phyloP scores from a whole-genome alignment of 2,797 vertebrate genomes.

The Bufotes viridis region DNA sequence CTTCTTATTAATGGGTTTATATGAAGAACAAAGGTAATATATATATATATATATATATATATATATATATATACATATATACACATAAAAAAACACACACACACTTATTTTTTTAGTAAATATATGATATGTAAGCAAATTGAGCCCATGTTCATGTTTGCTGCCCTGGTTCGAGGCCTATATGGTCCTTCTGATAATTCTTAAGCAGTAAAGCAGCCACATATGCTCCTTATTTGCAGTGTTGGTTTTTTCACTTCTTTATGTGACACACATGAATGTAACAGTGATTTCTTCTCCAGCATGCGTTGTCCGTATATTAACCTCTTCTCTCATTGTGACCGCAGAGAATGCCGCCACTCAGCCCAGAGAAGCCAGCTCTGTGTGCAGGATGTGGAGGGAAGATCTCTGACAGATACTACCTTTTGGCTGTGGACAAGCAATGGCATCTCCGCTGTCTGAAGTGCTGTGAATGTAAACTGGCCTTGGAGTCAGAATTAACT shows the following conservation, averaged over 20 bases:
- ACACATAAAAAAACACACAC: no score
- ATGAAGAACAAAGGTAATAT: not conserved
- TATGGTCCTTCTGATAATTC: not conserved
- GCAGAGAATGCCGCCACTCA: conserved; percentile 93
- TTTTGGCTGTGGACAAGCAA: conserved; percentile 98
- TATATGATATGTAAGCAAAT: not conserved
- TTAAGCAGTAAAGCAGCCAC: not conserved
- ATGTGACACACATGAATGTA: not conserved
- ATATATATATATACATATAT: not conserved
- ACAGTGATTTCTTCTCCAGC: not conserved
- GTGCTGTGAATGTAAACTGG: conserved; percentile 99
- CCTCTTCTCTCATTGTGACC: not conserved
- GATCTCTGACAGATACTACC: conserved; percentile 98
- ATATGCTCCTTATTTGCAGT: conserved; percentile 16
- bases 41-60: not conserved
- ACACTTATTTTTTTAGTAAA: not conserved
- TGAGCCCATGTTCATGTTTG: not conserved
- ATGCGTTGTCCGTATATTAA: conserved; percentile 21
- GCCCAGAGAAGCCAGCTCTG: conserved; percentile 96
- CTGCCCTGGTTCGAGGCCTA: not conserved
- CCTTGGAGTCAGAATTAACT: conserved; percentile 96
- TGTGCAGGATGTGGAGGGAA: conserved; percentile 97
- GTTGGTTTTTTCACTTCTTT: not conserved
- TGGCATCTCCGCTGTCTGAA: conserved; percentile 98
- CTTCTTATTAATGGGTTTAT: not conserved